A percentile compares a stretch with the other conserved stretches of the same genome.
phyloP scores from a whole-genome alignment of 2,888 invertebrate genomes.

The Chymomyza fuscimana region DNA sequence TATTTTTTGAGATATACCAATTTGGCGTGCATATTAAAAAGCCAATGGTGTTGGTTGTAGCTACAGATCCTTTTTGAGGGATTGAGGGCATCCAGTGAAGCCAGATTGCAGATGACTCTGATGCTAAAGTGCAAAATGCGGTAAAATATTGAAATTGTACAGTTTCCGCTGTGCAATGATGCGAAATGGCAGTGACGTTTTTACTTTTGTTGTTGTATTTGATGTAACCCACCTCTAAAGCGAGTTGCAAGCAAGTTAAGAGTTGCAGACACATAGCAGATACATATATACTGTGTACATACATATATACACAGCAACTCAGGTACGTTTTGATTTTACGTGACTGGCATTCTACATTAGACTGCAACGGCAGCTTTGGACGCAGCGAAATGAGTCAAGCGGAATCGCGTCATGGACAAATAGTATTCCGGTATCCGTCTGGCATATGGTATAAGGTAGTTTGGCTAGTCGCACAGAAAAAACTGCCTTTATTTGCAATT shows the following conservation, averaged over 20 bases:
- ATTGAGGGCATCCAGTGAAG: neutral
- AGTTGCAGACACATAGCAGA: conserved; percentile 43
- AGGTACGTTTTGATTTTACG: conserved; percentile 55
- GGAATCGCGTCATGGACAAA: conserved; percentile 12
- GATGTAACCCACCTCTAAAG: conserved; percentile 1
- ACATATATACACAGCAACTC: neutral
- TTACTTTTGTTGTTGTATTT: conserved; percentile 23
- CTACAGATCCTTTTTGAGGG: neutral
- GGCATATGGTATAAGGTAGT: neutral
- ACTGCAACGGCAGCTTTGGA: conserved; percentile 25
- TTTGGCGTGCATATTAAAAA: neutral
- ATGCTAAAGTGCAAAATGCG: conserved; percentile 40
- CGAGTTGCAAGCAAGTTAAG: conserved; percentile 38
- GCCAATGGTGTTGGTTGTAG: neutral
- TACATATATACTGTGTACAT: conserved; percentile 6
- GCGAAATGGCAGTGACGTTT: conserved; percentile 51
- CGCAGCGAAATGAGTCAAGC: conserved; percentile 1
- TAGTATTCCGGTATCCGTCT: neutral
- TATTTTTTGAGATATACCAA: neutral
- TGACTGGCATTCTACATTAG: conserved; percentile 55
- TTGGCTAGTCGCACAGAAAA: neutral
- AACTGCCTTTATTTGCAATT: neutral
- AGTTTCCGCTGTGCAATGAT: conserved; percentile 62
- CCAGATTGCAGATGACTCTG: no score
- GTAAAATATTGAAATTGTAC: conserved; percentile 68